These are phyloP conservation scores for Enoplosus armatus DNA, from an alignment of 2,797 vertebrate species.

Conservation along the genomic window DNA sequence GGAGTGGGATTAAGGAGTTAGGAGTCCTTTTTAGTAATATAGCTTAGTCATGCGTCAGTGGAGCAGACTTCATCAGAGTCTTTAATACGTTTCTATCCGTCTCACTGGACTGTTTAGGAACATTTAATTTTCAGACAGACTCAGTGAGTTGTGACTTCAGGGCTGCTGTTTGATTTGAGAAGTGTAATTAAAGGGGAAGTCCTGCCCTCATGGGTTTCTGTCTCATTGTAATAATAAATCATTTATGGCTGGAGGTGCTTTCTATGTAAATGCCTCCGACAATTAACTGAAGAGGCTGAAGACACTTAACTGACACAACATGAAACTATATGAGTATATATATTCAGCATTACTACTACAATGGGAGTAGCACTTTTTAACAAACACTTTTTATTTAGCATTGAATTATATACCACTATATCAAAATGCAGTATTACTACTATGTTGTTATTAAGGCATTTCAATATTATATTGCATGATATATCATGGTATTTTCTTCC, in stretches of 20 bases:
- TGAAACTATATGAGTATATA: not conserved
- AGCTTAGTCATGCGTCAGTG: constrained; percentile 56
- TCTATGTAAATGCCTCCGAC: constrained; percentile 90
- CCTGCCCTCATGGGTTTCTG: constrained; percentile 85
- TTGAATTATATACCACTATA: no score
- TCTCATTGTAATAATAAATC: constrained; percentile 86
- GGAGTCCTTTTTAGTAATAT: constrained; percentile 37
- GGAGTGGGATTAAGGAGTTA: constrained; percentile 29
- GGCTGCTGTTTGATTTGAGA: constrained; percentile 89
- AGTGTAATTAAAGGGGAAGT: constrained; percentile 94
- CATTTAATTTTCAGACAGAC: constrained; percentile 92
- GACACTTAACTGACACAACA: constrained; percentile 74
- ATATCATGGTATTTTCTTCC: no score
- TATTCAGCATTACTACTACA: not conserved
- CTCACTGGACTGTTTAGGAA: constrained; percentile 85
- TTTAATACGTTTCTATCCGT: constrained; percentile 52
- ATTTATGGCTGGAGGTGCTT: constrained; percentile 89
- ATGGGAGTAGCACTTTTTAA: no score
- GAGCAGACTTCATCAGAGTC: constrained; percentile 35
- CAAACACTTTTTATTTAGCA: no score
- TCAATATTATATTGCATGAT: no score
- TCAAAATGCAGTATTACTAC: no score
- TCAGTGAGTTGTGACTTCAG: constrained; percentile 89
- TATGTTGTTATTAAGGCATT: no score
- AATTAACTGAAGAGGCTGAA: constrained; percentile 80